phyloP scores from a whole-genome alignment of 2,113 vertebrate genomes.

The Eulacestoma nigropectus region DNA sequence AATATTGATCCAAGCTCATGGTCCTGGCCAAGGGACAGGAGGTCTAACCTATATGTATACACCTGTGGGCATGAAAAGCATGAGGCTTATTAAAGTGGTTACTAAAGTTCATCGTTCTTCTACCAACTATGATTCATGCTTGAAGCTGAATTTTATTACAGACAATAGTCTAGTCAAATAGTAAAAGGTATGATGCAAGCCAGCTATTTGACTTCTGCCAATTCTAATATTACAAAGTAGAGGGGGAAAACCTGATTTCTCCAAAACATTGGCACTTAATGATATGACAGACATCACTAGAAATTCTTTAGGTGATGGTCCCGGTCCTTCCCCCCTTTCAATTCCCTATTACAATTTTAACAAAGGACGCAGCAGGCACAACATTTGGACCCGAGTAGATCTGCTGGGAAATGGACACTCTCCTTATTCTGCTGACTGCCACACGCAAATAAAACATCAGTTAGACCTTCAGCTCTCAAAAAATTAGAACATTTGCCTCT shows the following conservation, averaged over 20 bases:
- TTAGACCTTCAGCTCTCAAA: neutral
- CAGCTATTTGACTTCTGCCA: neutral
- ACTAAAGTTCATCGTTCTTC: neutral
- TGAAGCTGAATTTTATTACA: constrained; percentile 31
- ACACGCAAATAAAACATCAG: neutral
- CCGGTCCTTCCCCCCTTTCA: neutral
- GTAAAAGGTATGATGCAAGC: neutral
- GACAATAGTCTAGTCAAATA: constrained; percentile 11
- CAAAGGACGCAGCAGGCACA: neutral
- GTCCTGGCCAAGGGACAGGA: neutral
- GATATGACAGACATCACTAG: neutral
- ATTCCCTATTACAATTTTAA: neutral
- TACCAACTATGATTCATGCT: constrained; percentile 19
- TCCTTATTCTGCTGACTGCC: neutral
- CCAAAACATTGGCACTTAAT: neutral
- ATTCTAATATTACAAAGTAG: neutral
- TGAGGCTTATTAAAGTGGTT: neutral
- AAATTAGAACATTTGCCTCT: neutral
- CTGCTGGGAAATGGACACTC: neutral
- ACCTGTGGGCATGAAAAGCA: neutral
- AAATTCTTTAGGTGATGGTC: neutral
- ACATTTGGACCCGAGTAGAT: neutral
- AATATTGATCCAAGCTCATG: neutral
- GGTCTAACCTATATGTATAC: neutral
- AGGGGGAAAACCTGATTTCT: neutral